These are phyloP conservation scores for Cettia cetti DNA, from an alignment of 2,113 vertebrate genomes.

Conservation along the genomic window DNA sequence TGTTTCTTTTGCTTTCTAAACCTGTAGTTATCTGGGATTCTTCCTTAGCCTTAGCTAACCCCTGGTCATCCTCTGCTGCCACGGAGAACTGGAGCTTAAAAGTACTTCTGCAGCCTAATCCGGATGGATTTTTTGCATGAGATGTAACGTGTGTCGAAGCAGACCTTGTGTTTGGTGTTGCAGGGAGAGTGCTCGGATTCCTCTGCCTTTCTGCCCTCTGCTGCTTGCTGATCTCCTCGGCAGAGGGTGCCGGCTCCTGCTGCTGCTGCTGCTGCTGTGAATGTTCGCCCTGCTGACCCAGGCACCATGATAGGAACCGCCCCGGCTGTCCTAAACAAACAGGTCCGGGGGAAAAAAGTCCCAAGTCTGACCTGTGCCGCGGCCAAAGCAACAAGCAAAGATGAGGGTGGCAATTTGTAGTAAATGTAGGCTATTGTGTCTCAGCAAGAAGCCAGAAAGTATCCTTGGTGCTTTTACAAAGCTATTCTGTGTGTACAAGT, in stretches of 20 bases:
- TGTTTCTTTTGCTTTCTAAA: background rate
- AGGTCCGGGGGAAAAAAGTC: constrained; percentile 10
- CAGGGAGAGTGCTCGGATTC: constrained; percentile 7
- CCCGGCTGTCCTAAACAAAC: constrained; percentile 38
- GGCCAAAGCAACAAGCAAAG: constrained; percentile 63
- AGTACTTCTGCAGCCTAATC: background rate
- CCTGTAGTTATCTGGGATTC: background rate
- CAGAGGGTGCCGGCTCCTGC: background rate
- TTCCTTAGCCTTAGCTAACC: background rate
- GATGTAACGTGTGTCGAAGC: background rate
- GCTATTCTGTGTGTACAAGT: background rate
- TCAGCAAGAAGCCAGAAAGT: constrained; percentile 24
- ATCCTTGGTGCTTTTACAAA: background rate
- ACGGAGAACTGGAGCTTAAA: background rate
- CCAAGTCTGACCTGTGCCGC: background rate
- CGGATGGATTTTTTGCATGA: background rate
- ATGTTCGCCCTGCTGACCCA: constrained; percentile 2
- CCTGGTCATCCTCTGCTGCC: background rate
- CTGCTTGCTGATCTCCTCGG: constrained; percentile 39
- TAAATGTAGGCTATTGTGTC: background rate
- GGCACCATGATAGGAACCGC: constrained; percentile 52
- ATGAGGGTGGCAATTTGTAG: constrained; percentile 30
- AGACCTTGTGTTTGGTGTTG: background rate
- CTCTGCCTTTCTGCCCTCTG: constrained; percentile 13
- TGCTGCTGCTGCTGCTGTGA: background rate